Base-by-base conservation (phyloP, 2,888 invertebrate species). In the Amiota communis region DNA sequence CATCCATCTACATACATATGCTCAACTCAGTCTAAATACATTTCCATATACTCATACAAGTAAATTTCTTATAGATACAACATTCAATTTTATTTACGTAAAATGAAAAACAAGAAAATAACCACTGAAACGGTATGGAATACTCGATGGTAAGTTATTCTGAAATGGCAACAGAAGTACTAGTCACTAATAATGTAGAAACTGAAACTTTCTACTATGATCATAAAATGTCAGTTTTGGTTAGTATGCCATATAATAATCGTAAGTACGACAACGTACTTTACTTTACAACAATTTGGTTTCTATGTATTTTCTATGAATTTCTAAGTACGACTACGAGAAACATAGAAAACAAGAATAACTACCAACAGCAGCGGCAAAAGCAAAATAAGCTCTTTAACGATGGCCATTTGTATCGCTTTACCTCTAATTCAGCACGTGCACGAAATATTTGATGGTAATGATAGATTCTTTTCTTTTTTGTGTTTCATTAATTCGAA, bases 181-280 rank as follows among this genome's bases (percentile, higher is more conserved):
- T 36, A 36, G 36, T 6, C 36, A 36, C 0, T 36, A 36, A 36
- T 36, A 36, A 6, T 36, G 36, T 36, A 36, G 36, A 36, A 36
- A 36, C 36, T 36, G 36, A 80, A 84, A 84, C 83, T 83, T 83
- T 83, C 83, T 83, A 82, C 79, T 78, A 79, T 79, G 81, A 80
- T 81, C 81, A 81, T 81, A 79, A 80, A 78, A 78, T 78, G 82
- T 81, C 81, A 77, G 78, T 80, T 75, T 75, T 77, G 80, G 79
- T 57, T 57, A 67, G 23, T n/a, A 12, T 8, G 65, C 65, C 10
- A 17, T 11, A 48, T 47, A 23, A 13, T 17, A 49, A n/a, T 65
- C n/a, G 15, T 53, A 53, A 15, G 15, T 53, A 11, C 53, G 13
- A 13, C 53, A 17, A 49, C 48, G 65, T 12, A 65, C n/a, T 48